Conservation (phyloP, 2,113 vertebrate genomes). For the Rhynchopsitta pachyrhyncha region DNA sequence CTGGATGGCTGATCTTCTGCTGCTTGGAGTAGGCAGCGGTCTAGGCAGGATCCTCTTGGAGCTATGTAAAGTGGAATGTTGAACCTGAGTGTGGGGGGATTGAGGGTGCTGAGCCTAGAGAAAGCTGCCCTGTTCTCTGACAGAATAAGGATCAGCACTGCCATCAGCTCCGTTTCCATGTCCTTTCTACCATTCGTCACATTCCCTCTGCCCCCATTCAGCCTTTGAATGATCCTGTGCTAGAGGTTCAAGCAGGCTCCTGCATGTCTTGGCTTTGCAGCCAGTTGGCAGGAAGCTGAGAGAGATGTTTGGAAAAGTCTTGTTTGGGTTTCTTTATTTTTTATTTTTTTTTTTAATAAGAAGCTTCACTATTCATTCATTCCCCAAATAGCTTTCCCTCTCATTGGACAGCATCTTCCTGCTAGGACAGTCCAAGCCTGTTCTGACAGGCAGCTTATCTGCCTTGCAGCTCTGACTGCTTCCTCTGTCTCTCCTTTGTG, state of each 20-base stretch:
- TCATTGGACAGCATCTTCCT: constrained; percentile 46
- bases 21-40: background rate
- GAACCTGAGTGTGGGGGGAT: background rate
- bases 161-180: background rate
- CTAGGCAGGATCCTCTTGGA: background rate
- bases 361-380: constrained; percentile 49
- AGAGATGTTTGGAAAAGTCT: constrained; percentile 5
- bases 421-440: constrained; percentile 51
- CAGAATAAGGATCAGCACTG: background rate
- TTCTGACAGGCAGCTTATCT: constrained; percentile 67
- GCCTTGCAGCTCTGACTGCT: constrained; percentile 52
- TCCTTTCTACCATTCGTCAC: background rate
- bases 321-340: background rate
- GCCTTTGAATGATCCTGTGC: background rate
- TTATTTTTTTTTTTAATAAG: background rate
- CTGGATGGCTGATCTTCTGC: background rate
- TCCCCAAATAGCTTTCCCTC: constrained; percentile 50
- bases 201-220: background rate
- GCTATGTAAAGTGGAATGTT: background rate
- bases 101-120: background rate
- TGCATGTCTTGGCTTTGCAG: constrained; percentile 5
- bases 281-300: constrained; percentile 33
- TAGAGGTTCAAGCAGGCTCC: constrained; percentile 29
- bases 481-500: constrained; percentile 65
- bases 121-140: background rate